Evolutionary conservation across 2,888 invertebrate genomes (phyloP).

Genomic region (Kryphioiulus occultus): DNA sequence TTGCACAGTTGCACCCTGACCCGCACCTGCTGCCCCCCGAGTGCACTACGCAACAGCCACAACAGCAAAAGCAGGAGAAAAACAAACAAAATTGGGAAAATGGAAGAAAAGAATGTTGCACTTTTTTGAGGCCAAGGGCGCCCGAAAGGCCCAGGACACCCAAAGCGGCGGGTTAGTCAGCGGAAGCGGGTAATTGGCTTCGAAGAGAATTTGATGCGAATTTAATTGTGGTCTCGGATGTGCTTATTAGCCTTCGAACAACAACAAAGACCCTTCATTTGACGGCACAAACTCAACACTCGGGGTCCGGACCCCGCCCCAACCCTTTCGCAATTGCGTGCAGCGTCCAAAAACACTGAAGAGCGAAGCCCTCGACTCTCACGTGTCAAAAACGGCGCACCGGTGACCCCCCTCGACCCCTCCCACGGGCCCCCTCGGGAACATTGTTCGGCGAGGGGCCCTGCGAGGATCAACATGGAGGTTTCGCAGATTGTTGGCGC

Average conservation of each 20-base stretch:
- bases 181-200: constrained; percentile 14
- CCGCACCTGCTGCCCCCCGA: too few relatives aligned
- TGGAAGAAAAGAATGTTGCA: too few relatives aligned
- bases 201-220: neutral
- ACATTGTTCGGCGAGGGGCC: neutral
- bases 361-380: neutral
- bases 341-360: too few relatives aligned
- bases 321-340: too few relatives aligned
- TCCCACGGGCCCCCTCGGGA: neutral
- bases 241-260: neutral
- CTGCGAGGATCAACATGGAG: neutral
- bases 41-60: too few relatives aligned
- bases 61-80: too few relatives aligned
- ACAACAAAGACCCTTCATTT: neutral
- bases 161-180: too few relatives aligned
- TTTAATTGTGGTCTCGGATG: neutral
- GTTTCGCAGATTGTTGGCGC: too few relatives aligned
- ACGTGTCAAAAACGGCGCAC: neutral
- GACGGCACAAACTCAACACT: neutral
- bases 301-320: neutral
- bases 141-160: neutral
- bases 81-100: too few relatives aligned
- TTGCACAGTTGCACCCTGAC: too few relatives aligned
- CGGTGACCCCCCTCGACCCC: neutral
- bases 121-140: neutral